Conservation (phyloP, 1,140 invertebrate species). For the Aphelinus atriplicis region DNA sequence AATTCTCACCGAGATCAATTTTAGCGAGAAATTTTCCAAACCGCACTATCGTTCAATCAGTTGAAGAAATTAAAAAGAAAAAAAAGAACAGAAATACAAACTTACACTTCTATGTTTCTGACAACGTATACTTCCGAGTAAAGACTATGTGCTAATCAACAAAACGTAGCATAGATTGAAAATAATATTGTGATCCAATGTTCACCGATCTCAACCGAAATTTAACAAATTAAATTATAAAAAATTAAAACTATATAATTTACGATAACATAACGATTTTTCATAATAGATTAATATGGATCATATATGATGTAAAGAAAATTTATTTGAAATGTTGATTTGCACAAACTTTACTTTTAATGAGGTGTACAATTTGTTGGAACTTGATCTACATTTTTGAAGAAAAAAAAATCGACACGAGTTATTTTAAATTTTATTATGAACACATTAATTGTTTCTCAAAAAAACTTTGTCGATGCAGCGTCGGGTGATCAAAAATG, state of each 20-base stretch:
- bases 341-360: slow-evolving; percentile 34
- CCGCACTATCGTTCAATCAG: slow-evolving; percentile 7
- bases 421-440: slow-evolving; percentile 32
- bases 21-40: slow-evolving; percentile 18
- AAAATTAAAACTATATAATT: slow-evolving; percentile 11
- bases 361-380: slow-evolving; percentile 23
- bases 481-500: slow-evolving; percentile 6
- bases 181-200: slow-evolving; percentile 28
- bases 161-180: slow-evolving; percentile 17
- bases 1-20: slow-evolving; percentile 18
- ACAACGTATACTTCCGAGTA: slow-evolving; percentile 17
- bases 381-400: slow-evolving; percentile 36
- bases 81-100: slow-evolving; percentile 25
- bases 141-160: slow-evolving; percentile 32
- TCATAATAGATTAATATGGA: neutral
- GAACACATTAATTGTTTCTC: slow-evolving; percentile 37
- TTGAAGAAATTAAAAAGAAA: slow-evolving; percentile 19
- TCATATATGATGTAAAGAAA: too few relatives aligned
- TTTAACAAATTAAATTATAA: neutral
- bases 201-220: slow-evolving; percentile 17
- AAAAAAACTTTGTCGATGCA: slow-evolving; percentile 31
- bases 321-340: slow-evolving; percentile 5
- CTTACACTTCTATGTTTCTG: slow-evolving; percentile 27
- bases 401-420: slow-evolving; percentile 30
- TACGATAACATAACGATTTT: slow-evolving; percentile 3